phyloP scores from a whole-genome alignment of 2,113 vertebrate genomes.

The Lipophrys pholis region DNA sequence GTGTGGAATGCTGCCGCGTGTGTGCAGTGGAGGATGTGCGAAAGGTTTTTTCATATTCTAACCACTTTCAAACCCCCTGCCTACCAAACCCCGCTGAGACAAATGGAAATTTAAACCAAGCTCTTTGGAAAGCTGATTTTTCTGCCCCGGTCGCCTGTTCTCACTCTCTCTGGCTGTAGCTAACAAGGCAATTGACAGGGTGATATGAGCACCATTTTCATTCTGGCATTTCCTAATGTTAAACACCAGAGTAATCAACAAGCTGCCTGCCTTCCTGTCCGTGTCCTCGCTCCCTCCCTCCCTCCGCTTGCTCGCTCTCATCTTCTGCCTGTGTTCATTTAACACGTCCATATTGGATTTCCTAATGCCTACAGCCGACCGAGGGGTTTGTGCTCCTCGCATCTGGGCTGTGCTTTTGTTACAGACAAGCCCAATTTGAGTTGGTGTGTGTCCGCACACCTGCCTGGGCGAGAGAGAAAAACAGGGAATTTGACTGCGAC shows the following conservation, averaged over 20 bases:
- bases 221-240: conserved; percentile 79
- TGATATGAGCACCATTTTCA: conserved; percentile 73
- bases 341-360: conserved; percentile 78
- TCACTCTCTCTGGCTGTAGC: conserved; percentile 54
- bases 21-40: conserved; percentile 16
- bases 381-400: conserved; percentile 47
- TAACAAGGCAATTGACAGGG: conserved; percentile 81
- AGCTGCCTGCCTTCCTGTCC: conserved; percentile 67
- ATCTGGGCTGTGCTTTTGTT: conserved; percentile 64
- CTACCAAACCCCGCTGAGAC: conserved; percentile 53
- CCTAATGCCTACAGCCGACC: conserved; percentile 56
- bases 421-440: conserved; percentile 69
- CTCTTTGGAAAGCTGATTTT: conserved; percentile 59
- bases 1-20: conserved; percentile 14
- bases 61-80: conserved; percentile 50
- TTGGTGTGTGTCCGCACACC: conserved; percentile 44
- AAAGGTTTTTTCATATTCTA: conserved; percentile 48
- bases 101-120: conserved; percentile 71
- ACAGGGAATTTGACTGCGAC: conserved; percentile 13
- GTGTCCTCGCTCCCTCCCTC: conserved; percentile 47
- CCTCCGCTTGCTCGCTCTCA: conserved; percentile 22
- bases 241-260: conserved; percentile 80
- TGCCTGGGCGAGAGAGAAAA: conserved; percentile 17
- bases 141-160: conserved; percentile 43
- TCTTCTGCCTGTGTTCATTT: conserved; percentile 65